phyloP scores from a whole-genome alignment of 2,888 invertebrate species.

The Perithous albicinctus region DNA sequence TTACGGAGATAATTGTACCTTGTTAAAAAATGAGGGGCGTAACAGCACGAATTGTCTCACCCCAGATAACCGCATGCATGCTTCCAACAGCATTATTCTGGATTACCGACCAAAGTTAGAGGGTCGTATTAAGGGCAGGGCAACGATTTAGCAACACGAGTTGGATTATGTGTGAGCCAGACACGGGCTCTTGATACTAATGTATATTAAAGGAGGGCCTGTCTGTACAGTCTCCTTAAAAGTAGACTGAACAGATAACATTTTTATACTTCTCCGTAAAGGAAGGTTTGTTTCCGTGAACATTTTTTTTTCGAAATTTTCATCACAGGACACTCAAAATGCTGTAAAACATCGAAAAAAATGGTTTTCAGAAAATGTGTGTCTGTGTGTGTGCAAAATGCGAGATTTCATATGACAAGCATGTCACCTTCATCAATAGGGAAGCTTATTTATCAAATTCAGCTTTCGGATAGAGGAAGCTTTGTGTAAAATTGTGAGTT shows the following conservation, averaged over 20 bases:
- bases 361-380: too few species aligned
- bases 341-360: too few species aligned
- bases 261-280: too few species aligned
- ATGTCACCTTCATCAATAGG: too few species aligned
- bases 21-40: not conserved
- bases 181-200: conserved; percentile 3
- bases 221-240: not conserved
- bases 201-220: not conserved
- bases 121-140: conserved; percentile 14
- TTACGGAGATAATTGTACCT: not conserved
- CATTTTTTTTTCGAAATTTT: too few species aligned
- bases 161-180: conserved; percentile 10
- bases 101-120: conserved; percentile 3
- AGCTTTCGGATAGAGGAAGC: too few species aligned
- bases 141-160: conserved; percentile 10
- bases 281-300: too few species aligned
- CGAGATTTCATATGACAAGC: too few species aligned
- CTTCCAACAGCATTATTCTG: not conserved
- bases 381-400: too few species aligned
- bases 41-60: not conserved
- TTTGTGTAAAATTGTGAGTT: too few species aligned
- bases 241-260: not conserved
- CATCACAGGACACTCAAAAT: too few species aligned
- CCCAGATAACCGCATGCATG: not conserved
- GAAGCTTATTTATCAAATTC: too few species aligned